Percentiles rank a stretch among this genome's conserved stretches.
These are phyloP conservation scores for Sicus ferrugineus DNA, from an alignment of 2,888 invertebrate genomes.

Conservation along the genomic window DNA sequence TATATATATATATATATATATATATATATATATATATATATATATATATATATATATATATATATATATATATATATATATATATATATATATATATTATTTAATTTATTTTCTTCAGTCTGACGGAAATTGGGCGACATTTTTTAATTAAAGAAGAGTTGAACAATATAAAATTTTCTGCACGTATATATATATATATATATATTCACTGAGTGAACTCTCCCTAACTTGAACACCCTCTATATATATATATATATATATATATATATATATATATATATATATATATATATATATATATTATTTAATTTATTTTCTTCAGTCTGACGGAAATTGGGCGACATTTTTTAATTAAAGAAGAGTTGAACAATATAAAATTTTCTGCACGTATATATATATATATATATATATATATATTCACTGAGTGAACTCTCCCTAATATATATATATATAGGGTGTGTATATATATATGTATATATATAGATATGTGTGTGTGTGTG, in stretches of 20 bases:
- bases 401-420: neutral
- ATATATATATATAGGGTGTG: neutral
- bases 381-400: slow-evolving; percentile 53
- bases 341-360: slow-evolving; percentile 60
- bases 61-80: slow-evolving; percentile 1
- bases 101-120: slow-evolving; percentile 59
- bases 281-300: slow-evolving; percentile 1
- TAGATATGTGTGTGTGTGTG: neutral
- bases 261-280: neutral
- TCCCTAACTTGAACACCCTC: neutral
- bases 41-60: neutral
- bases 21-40: neutral
- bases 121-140: slow-evolving; percentile 62
- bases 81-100: neutral
- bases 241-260: neutral
- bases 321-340: slow-evolving; percentile 61
- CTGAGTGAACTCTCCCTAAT: neutral
- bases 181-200: slow-evolving; percentile 40
- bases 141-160: slow-evolving; percentile 61
- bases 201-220: neutral
- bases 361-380: slow-evolving; percentile 61
- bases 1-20: neutral
- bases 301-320: slow-evolving; percentile 55
- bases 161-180: slow-evolving; percentile 59
- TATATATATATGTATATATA: neutral